Conservation (phyloP, 1,140 invertebrate genomes). For the Penaeus japonicus region DNA sequence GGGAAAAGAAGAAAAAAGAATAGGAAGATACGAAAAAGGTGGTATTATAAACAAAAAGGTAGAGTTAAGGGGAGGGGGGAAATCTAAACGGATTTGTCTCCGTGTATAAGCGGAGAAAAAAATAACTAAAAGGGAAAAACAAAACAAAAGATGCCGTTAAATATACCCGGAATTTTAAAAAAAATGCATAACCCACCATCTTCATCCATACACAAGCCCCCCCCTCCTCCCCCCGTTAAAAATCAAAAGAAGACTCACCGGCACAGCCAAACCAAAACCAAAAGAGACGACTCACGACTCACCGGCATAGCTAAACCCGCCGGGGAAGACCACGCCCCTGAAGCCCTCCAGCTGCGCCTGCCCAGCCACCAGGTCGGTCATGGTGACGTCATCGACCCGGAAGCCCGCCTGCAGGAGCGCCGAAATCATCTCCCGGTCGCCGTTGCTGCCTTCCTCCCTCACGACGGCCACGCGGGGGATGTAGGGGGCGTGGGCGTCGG, state of each 20-base stretch:
- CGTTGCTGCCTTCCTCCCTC: constrained; percentile 96
- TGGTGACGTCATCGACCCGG: constrained; percentile 85
- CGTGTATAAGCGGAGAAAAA: too few relatives aligned
- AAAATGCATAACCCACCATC: too few relatives aligned
- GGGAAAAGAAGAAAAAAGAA: too few relatives aligned
- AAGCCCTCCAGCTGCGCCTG: constrained; percentile 75
- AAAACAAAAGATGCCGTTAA: too few relatives aligned
- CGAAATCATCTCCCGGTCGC: constrained; percentile 97
- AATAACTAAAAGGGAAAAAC: too few relatives aligned
- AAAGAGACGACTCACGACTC: constrained; percentile 52
- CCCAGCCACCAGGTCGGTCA: constrained; percentile 85
- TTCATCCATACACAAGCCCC: too few relatives aligned
- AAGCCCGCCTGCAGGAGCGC: constrained; percentile 91
- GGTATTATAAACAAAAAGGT: too few relatives aligned
- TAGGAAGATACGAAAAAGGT: too few relatives aligned
- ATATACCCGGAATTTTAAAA: too few relatives aligned
- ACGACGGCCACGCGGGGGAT: constrained; percentile 83
- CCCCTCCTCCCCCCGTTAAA: too few relatives aligned
- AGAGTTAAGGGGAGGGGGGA: too few relatives aligned
- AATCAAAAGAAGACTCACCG: not conserved
- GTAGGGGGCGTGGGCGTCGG: not conserved
- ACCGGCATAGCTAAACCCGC: constrained; percentile 97
- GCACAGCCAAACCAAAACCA: not conserved
- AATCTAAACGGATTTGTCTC: too few relatives aligned
- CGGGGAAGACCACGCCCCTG: constrained; percentile 91